Conservation (phyloP, 2,888 invertebrate species). For the Danaus chrysippus region DNA sequence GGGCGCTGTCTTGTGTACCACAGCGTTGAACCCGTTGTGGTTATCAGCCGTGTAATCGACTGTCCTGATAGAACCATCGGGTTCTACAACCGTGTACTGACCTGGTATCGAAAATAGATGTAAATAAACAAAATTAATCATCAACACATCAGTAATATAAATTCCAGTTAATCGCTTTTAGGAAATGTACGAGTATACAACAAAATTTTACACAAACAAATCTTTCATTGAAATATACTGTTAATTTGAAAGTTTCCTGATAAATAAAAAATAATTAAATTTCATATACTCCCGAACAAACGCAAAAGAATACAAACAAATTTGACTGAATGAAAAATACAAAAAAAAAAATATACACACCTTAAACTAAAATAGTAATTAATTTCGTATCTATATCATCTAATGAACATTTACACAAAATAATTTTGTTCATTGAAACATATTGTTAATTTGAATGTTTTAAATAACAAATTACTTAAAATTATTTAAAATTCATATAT, state of each 20-base stretch:
- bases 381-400: too few relatives aligned
- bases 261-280: too few relatives aligned
- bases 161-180: neutral
- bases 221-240: too few relatives aligned
- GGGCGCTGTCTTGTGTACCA: conserved; percentile 71
- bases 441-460: too few relatives aligned
- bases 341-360: neutral
- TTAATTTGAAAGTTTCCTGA: too few relatives aligned
- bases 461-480: too few relatives aligned
- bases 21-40: conserved; percentile 73
- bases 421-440: too few relatives aligned
- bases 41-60: conserved; percentile 77
- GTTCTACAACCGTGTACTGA: conserved; percentile 73
- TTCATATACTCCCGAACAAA: too few relatives aligned
- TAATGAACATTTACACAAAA: too few relatives aligned
- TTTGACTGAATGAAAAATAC: neutral
- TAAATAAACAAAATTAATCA: neutral
- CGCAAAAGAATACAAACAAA: neutral
- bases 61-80: conserved; percentile 72
- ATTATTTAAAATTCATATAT: too few relatives aligned
- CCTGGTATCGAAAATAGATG: conserved; percentile 48
- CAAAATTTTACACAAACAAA: too few relatives aligned
- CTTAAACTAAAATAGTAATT: neutral
- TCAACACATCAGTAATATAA: neutral
- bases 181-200: too few relatives aligned